Conservation (phyloP, 2,797 vertebrate genomes). For the Amphiprion clarkii region DNA sequence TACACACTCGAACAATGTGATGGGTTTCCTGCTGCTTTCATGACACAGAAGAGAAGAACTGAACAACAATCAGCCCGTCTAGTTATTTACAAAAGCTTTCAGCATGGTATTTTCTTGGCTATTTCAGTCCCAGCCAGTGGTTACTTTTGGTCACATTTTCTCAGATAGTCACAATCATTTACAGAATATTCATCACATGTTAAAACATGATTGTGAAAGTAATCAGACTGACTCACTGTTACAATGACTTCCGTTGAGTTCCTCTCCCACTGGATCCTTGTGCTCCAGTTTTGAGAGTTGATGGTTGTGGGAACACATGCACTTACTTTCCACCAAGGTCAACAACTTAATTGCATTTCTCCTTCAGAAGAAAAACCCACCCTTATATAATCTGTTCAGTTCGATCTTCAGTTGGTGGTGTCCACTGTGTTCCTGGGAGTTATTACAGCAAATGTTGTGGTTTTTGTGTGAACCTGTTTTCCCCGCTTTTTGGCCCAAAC, state of each 20-base stretch:
- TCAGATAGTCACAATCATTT: neutral
- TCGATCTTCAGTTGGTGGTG: slow-evolving; percentile 3
- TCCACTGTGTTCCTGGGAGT: slow-evolving; percentile 20
- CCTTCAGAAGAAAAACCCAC: neutral
- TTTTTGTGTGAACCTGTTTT: slow-evolving; percentile 32
- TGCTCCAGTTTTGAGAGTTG: neutral
- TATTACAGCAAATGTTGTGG: slow-evolving; percentile 32
- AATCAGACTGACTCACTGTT: no score
- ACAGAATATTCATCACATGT: neutral
- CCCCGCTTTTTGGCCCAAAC: slow-evolving; percentile 17
- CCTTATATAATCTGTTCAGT: slow-evolving; percentile 4
- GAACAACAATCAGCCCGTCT: no score
- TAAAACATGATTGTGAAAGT: neutral
- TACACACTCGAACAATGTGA: no score
- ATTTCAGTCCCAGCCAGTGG: no score
- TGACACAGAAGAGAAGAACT: no score
- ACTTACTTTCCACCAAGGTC: neutral
- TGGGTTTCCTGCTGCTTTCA: no score
- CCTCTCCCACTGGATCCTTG: neutral
- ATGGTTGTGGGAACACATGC: neutral
- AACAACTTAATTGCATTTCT: neutral
- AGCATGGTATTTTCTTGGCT: no score
- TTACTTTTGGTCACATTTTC: no score
- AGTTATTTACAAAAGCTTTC: no score
- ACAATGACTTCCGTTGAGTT: no score